Base-by-base conservation (phyloP, 1,140 invertebrate species). In the Drosophila elegans region DNA sequence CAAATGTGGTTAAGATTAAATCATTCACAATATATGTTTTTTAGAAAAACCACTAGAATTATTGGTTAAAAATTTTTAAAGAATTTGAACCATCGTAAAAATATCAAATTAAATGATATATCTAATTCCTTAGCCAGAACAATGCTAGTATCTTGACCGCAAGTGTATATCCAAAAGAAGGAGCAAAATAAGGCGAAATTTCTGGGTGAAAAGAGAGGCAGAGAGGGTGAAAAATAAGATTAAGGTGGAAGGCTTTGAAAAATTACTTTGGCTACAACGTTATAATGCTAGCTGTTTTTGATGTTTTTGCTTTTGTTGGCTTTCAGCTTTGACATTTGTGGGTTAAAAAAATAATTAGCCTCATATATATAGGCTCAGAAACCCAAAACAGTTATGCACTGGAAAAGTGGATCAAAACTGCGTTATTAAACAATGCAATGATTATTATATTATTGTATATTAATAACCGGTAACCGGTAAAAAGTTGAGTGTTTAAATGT, bases 271-370 rank as follows among this genome's bases (percentile, higher is more conserved):
- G 52, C 76, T 53, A 84, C 81, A 81, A 76, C 60, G 60, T 66
- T 80, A 64, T 80, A 76, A 72, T 61, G 69, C 54, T 49, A 42
- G 55, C 29, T 44, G 42, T 29, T 55, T 27, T 60, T 42, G 42
- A 57, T 77, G 36, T 68, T 54, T 52, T 3, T 57, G 11, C 29
- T 39, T 9, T 44, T 71, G 49, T 9, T 48, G 25, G 16, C 41
- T 39, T 29, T 39, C 60, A 27, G 76, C 84, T 84, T 80, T 88
- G 83, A 84, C 83, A 86, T 88, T 86, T 86, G 66, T 88, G 83
- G 75, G 83, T 76, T 86, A 81, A 64, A 74, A 80, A 82, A 74
- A 73, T 74, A 88, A 88, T 80, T 88, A 88, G 52, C 62, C 69
- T 64, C 72, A 67, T 86, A 85, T 78, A 74, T 78, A 67, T 86